Evolutionary conservation across 2,888 invertebrate genomes (phyloP).

Genomic region (Pyrocoelia pectoralis): DNA sequence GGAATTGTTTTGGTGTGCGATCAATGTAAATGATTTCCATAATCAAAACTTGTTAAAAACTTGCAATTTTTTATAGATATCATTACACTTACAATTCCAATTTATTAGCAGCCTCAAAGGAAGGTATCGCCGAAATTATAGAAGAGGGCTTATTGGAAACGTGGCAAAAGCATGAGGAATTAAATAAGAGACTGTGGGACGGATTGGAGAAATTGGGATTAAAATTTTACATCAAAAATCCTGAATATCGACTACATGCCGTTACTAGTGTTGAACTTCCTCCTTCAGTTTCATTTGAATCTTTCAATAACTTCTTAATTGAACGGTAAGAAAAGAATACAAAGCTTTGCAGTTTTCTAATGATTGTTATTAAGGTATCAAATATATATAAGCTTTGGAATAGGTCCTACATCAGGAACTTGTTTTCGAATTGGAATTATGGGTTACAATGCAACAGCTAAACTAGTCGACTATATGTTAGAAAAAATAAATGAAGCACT

Average conservation of each 20-base stretch:
- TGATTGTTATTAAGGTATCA: constrained; percentile 61
- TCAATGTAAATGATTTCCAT: constrained; percentile 2
- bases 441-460: constrained; percentile 66
- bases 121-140: constrained; percentile 73
- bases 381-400: constrained; percentile 79
- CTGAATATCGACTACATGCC: constrained; percentile 69
- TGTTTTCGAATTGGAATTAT: constrained; percentile 83
- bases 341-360: neutral
- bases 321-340: constrained; percentile 26
- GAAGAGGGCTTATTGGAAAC: constrained; percentile 72
- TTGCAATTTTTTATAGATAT: constrained; percentile 63
- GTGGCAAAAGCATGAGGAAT: constrained; percentile 73
- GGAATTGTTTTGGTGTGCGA: constrained; percentile 58
- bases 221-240: constrained; percentile 71
- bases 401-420: constrained; percentile 79
- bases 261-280: constrained; percentile 72
- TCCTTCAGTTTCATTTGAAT: constrained; percentile 66
- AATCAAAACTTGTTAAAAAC: neutral
- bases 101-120: constrained; percentile 77
- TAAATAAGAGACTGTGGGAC: constrained; percentile 69
- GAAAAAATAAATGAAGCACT: constrained; percentile 52
- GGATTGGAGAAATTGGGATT: constrained; percentile 72
- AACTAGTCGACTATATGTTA: constrained; percentile 51
- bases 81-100: constrained; percentile 85
- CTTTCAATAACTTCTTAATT: constrained; percentile 34